These are phyloP conservation scores for Hypena proboscidalis DNA, from an alignment of 2,888 invertebrate species.

Conservation along the genomic window DNA sequence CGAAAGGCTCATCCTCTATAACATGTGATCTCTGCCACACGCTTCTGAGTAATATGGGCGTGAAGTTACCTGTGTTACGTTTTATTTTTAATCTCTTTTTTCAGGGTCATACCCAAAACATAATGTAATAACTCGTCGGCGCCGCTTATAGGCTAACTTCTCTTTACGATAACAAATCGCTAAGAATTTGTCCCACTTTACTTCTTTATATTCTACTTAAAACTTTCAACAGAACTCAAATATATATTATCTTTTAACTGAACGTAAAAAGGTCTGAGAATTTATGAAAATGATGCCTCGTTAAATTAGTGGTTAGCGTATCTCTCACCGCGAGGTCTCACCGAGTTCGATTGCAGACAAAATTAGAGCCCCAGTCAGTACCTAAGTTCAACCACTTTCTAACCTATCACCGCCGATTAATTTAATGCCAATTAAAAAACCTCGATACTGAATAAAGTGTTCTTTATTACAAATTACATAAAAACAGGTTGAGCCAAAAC, in stretches of 20 bases:
- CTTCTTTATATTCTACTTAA: constrained; percentile 42
- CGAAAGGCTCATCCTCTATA: no score
- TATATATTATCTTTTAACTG: constrained; percentile 41
- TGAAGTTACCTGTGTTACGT: no score
- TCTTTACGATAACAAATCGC: constrained; percentile 56
- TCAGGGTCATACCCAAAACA: constrained; percentile 26
- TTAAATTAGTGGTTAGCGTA: no score
- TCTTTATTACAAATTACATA: constrained; percentile 5
- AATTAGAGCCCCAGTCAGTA: no score
- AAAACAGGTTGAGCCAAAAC: constrained; percentile 11
- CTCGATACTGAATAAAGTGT: constrained; percentile 1
- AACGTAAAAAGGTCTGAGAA: no score
- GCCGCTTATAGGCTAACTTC: constrained; percentile 53
- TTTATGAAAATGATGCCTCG: no score
- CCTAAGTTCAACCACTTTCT: no score
- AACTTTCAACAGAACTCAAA: constrained; percentile 35
- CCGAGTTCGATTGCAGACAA: no score
- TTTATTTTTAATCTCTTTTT: constrained; percentile 11
- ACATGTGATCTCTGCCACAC: no score
- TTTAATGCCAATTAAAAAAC: constrained; percentile 2
- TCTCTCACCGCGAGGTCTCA: no score
- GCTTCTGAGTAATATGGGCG: no score
- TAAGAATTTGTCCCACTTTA: constrained; percentile 43
- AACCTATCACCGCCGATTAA: no score
- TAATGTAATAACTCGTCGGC: constrained; percentile 52